Conservation (phyloP, 2,888 invertebrate species). For the Eupithecia vulgata region DNA sequence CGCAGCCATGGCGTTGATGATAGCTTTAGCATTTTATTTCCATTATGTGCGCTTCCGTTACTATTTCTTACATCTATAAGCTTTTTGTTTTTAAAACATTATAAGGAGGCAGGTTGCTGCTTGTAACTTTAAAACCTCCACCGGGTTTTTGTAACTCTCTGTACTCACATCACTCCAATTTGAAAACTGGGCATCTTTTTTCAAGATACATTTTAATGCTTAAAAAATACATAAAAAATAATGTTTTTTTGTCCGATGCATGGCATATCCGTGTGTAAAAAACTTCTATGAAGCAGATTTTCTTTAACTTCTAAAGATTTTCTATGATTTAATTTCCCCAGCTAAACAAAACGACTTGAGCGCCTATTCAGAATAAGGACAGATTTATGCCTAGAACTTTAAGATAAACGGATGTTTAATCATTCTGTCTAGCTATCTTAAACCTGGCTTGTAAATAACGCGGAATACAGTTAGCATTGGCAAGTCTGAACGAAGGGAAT, state of each 20-base stretch:
- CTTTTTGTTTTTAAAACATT: background rate
- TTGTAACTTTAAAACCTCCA: background rate
- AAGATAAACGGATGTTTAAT: conserved; percentile 24
- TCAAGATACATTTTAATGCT: background rate
- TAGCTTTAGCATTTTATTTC: conserved; percentile 2
- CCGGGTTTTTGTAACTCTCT: background rate
- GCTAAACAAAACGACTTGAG: background rate
- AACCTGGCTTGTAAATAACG: conserved; percentile 5
- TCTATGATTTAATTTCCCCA: background rate
- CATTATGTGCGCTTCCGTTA: background rate
- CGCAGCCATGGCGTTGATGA: background rate
- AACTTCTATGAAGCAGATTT: background rate
- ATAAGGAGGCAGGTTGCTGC: background rate
- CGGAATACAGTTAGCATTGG: conserved; percentile 9
- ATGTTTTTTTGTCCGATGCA: background rate
- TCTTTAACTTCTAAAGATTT: background rate
- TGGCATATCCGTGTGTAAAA: background rate
- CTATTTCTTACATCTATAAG: background rate
- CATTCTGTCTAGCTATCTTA: conserved; percentile 11
- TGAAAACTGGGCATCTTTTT: background rate
- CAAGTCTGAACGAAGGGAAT: conserved; percentile 9
- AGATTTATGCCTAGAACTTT: background rate
- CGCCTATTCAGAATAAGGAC: background rate
- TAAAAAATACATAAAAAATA: background rate
- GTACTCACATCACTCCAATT: background rate